A percentile compares a stretch with the other conserved stretches of the same genome.
Evolutionary conservation across 1,140 invertebrate genomes (phyloP).

Genomic region (Lamellibrachia luymesi): DNA sequence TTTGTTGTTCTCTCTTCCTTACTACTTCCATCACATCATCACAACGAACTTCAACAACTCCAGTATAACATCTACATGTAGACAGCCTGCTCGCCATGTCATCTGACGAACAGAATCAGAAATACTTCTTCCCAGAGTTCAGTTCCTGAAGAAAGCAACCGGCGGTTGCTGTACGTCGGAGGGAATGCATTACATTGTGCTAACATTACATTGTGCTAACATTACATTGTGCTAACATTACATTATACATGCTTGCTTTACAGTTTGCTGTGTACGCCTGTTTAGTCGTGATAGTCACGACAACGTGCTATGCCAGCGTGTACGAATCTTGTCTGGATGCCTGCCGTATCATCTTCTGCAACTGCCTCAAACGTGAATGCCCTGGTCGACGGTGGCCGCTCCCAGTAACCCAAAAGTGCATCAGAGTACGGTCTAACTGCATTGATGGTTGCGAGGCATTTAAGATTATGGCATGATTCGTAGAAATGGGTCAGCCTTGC

Average conservation of each 20-base stretch:
- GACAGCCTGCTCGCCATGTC: no score
- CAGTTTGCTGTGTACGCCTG: background rate
- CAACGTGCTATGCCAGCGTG: background rate
- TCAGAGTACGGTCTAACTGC: background rate
- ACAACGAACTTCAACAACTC: no score
- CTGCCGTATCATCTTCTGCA: background rate
- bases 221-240: no score
- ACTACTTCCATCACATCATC: no score
- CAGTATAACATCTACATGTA: no score
- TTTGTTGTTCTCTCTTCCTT: no score
- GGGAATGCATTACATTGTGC: no score
- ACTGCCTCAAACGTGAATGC: background rate
- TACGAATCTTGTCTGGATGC: background rate
- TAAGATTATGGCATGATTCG: background rate
- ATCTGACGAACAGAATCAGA: no score
- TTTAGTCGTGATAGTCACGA: background rate
- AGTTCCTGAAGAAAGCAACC: no score
- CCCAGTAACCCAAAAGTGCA: background rate
- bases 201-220: no score
- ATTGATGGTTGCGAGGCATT: background rate
- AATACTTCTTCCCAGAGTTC: no score
- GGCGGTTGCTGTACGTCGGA: no score
- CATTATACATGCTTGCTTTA: background rate
- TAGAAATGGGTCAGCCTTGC: background rate
- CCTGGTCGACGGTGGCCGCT: background rate